These are phyloP conservation scores for Archips crataeganus DNA, from an alignment of 2,888 invertebrate species.

Conservation along the genomic window DNA sequence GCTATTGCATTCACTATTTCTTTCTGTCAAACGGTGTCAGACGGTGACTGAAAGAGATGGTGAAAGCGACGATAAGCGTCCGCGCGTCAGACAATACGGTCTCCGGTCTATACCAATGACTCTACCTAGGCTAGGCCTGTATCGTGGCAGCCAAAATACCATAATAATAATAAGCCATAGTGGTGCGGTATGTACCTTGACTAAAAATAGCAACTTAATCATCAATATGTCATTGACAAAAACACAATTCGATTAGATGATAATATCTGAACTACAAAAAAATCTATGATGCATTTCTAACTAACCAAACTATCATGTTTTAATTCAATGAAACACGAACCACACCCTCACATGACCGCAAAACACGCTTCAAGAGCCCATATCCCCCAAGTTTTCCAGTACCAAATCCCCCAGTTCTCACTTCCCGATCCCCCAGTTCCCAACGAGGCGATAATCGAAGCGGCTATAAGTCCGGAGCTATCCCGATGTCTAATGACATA, in stretches of 20 bases:
- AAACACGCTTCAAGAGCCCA: constrained; percentile 27
- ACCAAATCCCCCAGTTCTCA: neutral
- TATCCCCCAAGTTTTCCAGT: neutral
- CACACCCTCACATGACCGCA: constrained; percentile 17
- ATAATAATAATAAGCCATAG: too few species aligned
- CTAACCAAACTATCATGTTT: constrained; percentile 18
- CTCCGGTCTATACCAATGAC: too few species aligned
- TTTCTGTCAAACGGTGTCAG: too few species aligned
- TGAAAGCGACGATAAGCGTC: too few species aligned
- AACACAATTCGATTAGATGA: neutral
- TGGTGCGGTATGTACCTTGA: too few species aligned
- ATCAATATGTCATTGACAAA: neutral
- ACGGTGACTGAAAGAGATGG: too few species aligned
- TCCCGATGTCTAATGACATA: constrained; percentile 81
- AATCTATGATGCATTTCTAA: neutral
- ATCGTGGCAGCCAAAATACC: too few species aligned
- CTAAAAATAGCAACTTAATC: neutral
- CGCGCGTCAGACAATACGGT: too few species aligned
- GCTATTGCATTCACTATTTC: too few species aligned
- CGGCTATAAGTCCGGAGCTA: constrained; percentile 65
- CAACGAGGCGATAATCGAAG: constrained; percentile 66
- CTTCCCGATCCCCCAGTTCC: constrained; percentile 12
- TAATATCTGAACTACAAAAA: neutral
- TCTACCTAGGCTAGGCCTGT: too few species aligned
- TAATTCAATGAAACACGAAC: constrained; percentile 21